Evolutionary conservation across 2,888 invertebrate species (phyloP).

Genomic region (Synanthedon vespiformis): DNA sequence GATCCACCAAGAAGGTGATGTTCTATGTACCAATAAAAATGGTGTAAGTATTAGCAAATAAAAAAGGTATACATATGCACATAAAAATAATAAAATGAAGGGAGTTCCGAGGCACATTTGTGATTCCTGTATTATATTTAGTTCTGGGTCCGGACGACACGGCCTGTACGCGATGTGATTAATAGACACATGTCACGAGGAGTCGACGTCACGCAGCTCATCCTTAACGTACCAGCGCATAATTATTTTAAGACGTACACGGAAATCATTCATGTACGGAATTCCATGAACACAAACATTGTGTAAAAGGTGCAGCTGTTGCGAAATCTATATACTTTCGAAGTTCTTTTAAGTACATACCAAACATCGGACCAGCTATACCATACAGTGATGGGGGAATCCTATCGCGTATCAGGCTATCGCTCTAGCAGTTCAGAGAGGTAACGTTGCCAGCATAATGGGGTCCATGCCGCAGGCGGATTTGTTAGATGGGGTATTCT

Average conservation of each 20-base stretch:
- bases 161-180: conserved; percentile 38
- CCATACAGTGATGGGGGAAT: too few species aligned
- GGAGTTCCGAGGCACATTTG: not conserved
- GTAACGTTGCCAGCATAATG: too few species aligned
- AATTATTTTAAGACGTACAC: not conserved
- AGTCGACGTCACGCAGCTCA: conserved; percentile 30
- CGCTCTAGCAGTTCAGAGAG: too few species aligned
- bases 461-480: too few species aligned
- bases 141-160: conserved; percentile 30
- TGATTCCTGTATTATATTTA: conserved; percentile 22
- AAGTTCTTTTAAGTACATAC: too few species aligned
- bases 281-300: not conserved
- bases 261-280: not conserved
- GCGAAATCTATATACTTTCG: not conserved
- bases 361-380: too few species aligned
- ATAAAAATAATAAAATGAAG: not conserved
- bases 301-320: not conserved
- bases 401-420: too few species aligned
- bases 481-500: too few species aligned
- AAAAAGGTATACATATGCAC: too few species aligned
- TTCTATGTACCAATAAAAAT: too few species aligned
- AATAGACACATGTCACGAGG: conserved; percentile 52
- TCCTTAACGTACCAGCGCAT: not conserved
- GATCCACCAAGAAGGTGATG: too few species aligned
- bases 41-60: too few species aligned